A percentile compares a stretch with the other conserved stretches of the same genome.
phyloP scores from a whole-genome alignment of 64 coral and sea anemone species.

The Montipora capricornis region DNA sequence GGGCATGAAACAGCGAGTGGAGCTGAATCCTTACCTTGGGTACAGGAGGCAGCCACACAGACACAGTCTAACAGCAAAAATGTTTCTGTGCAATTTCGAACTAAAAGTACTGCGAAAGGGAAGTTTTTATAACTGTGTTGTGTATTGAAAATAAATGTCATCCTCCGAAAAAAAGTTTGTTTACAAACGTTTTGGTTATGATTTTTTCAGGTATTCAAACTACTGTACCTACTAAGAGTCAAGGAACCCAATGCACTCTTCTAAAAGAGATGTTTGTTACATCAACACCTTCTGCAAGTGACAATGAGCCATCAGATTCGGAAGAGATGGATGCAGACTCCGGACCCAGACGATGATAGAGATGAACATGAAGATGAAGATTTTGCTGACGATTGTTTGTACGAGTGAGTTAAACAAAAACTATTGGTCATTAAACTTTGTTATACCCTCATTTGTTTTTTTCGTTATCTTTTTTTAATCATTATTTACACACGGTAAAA shows the following conservation, averaged over 20 bases:
- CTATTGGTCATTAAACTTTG: background rate
- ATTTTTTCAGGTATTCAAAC: background rate
- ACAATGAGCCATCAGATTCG: background rate
- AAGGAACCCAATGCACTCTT: conserved; percentile 19
- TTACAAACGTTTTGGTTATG: background rate
- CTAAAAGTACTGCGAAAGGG: conserved; percentile 7
- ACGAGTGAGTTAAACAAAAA: background rate
- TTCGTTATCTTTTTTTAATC: background rate
- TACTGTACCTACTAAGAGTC: background rate
- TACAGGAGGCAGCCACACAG: conserved; percentile 26
- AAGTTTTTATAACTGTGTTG: background rate
- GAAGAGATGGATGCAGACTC: conserved; percentile 5
- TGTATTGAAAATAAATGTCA: background rate
- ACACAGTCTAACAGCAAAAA: conserved; percentile 18
- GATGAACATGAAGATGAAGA: background rate
- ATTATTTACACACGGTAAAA: too few species aligned
- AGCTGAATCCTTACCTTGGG: background rate
- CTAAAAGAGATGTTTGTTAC: background rate
- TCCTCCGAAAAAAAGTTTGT: background rate
- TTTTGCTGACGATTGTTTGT: conserved; percentile 16
- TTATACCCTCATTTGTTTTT: background rate
- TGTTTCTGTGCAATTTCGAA: conserved; percentile 25
- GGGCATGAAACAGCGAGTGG: background rate
- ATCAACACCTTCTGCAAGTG: conserved; percentile 2
- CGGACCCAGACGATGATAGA: background rate